Base-by-base conservation (phyloP, 2,797 vertebrate species). In the Pseudomugil gertrudae region DNA sequence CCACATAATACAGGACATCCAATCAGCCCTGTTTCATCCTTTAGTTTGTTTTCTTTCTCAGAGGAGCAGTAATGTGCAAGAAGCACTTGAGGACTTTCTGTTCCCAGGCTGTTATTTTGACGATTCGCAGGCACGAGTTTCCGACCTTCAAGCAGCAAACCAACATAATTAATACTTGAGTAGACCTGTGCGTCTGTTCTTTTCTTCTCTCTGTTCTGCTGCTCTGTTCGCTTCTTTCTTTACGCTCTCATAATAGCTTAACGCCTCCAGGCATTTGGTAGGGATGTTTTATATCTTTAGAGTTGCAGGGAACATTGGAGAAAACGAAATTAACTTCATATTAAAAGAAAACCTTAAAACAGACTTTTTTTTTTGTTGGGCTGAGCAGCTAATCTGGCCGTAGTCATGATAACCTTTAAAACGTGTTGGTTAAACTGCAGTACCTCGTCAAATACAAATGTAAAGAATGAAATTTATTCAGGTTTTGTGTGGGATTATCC, bases 91-190 rank as follows among this genome's bases (percentile, higher is more conserved):
- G 80, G 83, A 82, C 76, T 76, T 66, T 79, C 29, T 74, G 72
- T 79, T 84, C 78, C 63, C 64, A 40, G 62, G 33, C 50, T 81
- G 64, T 73, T 69, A 57, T 48, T 63, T 75, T 23, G 71, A 43
- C n/a, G 57, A 68, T 61, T 82, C 55, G 3, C 68, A 73, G 30
- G 53, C 67, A 63, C 61, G 56, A 32, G 36, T 69, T 84, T 81
- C 33, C 61, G 69, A 71, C 59, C 66, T 74, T 35, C 40, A 4
- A 53, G 75, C 79, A 75, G 57, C 60, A 77, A 87, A 76, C 51
- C 63, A 69, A 75, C 48, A 78, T 78, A 72, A 86, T 87, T 78
- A 88, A 81, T 74, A 79, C 72, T 81, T 70, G n/a, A 86, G 58
- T 40, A 66, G 74, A 79, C 64, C 75, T 66, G 68, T 10, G 67